These are phyloP conservation scores for Athripsodes cinereus DNA, from an alignment of 2,888 invertebrate genomes.

Conservation along the genomic window DNA sequence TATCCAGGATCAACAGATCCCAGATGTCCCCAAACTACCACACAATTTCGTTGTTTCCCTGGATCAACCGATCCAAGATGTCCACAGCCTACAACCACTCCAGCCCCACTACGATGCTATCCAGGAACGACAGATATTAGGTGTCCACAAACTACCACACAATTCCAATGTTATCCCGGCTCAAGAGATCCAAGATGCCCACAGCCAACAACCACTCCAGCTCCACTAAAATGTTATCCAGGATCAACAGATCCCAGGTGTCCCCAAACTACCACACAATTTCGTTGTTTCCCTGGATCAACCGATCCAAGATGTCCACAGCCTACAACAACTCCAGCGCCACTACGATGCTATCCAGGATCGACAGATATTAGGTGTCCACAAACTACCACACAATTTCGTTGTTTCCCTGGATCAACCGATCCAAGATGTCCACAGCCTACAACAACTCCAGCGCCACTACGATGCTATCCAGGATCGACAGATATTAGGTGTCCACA, in stretches of 20 bases:
- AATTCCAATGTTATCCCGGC: constrained; percentile 35
- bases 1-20: constrained; percentile 32
- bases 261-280: constrained; percentile 29
- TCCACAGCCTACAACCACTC: constrained; percentile 26
- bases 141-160: constrained; percentile 30
- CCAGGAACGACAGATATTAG: constrained; percentile 35
- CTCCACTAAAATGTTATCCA: constrained; percentile 33
- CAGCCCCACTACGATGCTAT: constrained; percentile 25
- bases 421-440: constrained; percentile 33
- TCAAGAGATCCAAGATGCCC: constrained; percentile 32
- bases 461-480: constrained; percentile 32
- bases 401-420: constrained; percentile 34
- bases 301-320: constrained; percentile 32
- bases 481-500: constrained; percentile 32
- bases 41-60: constrained; percentile 32
- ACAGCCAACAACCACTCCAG: constrained; percentile 26
- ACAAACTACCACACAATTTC: constrained; percentile 24
- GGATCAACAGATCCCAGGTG: constrained; percentile 32
- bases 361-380: constrained; percentile 32
- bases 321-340: constrained; percentile 29
- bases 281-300: constrained; percentile 34
- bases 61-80: constrained; percentile 30
- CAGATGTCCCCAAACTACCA: constrained; percentile 33
- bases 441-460: constrained; percentile 25
- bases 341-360: constrained; percentile 32